Base-by-base conservation (phyloP, 1,140 invertebrate genomes). In the Xylocopa sonorina region DNA sequence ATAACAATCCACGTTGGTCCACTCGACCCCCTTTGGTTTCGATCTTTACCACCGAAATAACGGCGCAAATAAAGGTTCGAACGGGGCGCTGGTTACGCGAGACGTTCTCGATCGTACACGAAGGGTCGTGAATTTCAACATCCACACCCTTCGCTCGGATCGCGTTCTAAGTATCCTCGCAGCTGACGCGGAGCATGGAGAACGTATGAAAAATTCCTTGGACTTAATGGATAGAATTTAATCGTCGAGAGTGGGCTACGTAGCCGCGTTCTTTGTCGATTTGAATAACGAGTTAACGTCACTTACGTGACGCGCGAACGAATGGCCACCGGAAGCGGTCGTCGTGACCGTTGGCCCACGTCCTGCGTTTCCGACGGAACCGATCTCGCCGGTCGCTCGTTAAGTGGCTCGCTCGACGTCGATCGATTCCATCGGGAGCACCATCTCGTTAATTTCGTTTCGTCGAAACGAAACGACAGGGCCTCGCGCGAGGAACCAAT, bases 241-340 rank as follows among this genome's bases (percentile, higher is more conserved):
- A 16, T 32, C 55, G 69, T 64, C 34, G 69, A 14, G 51, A 14
- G 34, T 24, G 12, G 43, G 21, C 16, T 24, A 27, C 29, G 79
- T 16, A 46, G 43, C 72, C 29, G 0, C 60, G 21, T 75, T 82
- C 57, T 18, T 48, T 24, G 29, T 27, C 51, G 29, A 68, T 62
- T 82, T 62, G 80, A 48, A 73, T 83, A 78, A 82, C 73, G 74
- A 76, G 82, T 83, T 82, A 83, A 83, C 72, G 66, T 46, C 51
- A 60, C 21, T 51, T 75, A 60, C 51, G 46, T 67, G 34, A 38
- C 50, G 24, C 63, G 41, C 34, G 66, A 53, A 62, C 50, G 72
- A 76, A 50, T 63, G 14, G 34, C 14, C 12, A 62, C 21, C 21
- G n/a, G 34, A 0, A 21, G 34, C 9, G n/a, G 34, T 6, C 50